A percentile compares a stretch with the other conserved stretches of the same genome.
Evolutionary conservation across 1,140 invertebrate species (phyloP).

Genomic region (Lucilia cuprina): DNA sequence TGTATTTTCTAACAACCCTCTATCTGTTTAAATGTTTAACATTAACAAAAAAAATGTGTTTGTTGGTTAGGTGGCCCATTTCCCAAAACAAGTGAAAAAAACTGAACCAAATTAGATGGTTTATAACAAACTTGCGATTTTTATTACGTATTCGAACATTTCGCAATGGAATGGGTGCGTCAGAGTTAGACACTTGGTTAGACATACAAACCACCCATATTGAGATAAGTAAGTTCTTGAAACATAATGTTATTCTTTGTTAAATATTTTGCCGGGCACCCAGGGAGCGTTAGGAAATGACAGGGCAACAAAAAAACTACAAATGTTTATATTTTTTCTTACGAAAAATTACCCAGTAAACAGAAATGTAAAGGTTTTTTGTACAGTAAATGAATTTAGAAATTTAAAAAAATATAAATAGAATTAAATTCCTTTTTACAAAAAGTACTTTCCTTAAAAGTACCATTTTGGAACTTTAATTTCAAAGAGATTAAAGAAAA

Average conservation of each 20-base stretch:
- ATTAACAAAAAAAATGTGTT: background rate
- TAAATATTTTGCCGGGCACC: constrained; percentile 22
- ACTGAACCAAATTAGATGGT: background rate
- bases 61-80: constrained; percentile 8
- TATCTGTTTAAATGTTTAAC: background rate
- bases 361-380: no score
- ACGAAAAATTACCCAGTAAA: no score
- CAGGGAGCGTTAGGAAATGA: constrained; percentile 33
- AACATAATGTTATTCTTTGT: constrained; percentile 25
- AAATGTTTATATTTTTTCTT: background rate
- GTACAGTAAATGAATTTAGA: no score
- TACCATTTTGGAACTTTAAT: no score
- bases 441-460: no score
- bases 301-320: background rate
- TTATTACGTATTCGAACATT: background rate
- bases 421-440: no score
- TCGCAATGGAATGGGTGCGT: constrained; percentile 8
- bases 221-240: background rate
- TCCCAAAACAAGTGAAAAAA: background rate
- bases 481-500: no score
- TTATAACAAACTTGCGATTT: background rate
- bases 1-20: constrained; percentile 21
- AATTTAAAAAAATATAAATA: no score
- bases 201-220: background rate
- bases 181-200: background rate